phyloP scores from a whole-genome alignment of 2,113 vertebrate species.

The Bolborhynchus lineola region DNA sequence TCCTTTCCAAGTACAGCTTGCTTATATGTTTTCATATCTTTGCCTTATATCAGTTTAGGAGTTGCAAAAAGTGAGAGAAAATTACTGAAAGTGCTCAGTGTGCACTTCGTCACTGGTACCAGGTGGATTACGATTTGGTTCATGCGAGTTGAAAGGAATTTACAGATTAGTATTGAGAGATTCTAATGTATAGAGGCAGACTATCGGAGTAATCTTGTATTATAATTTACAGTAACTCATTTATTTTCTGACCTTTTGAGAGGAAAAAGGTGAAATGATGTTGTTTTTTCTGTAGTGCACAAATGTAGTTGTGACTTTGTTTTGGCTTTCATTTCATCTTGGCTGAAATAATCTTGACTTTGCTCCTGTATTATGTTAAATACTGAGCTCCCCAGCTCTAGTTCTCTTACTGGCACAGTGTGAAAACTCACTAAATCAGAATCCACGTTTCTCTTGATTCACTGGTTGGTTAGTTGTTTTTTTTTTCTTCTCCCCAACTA shows the following conservation, averaged over 20 bases:
- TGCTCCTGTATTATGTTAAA: not conserved
- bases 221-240: not conserved
- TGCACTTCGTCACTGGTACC: not conserved
- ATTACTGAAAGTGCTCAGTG: not conserved
- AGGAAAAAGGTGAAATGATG: not conserved
- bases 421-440: not conserved
- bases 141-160: not conserved
- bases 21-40: not conserved
- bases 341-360: not conserved
- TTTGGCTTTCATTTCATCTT: not conserved
- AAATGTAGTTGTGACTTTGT: not conserved
- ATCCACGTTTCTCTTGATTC: not conserved
- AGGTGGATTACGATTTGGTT: not conserved
- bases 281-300: not conserved
- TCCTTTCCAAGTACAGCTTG: not conserved
- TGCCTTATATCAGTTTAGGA: not conserved
- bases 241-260: not conserved
- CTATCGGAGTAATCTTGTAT: not conserved
- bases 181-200: not conserved
- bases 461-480: not conserved
- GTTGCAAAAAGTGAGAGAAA: not conserved
- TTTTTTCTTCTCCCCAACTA: rapidly evolving
- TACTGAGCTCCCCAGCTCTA: not conserved
- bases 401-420: not conserved
- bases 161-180: not conserved